phyloP scores from a whole-genome alignment of 2,113 vertebrate species.

The Mystacornis crossleyi region DNA sequence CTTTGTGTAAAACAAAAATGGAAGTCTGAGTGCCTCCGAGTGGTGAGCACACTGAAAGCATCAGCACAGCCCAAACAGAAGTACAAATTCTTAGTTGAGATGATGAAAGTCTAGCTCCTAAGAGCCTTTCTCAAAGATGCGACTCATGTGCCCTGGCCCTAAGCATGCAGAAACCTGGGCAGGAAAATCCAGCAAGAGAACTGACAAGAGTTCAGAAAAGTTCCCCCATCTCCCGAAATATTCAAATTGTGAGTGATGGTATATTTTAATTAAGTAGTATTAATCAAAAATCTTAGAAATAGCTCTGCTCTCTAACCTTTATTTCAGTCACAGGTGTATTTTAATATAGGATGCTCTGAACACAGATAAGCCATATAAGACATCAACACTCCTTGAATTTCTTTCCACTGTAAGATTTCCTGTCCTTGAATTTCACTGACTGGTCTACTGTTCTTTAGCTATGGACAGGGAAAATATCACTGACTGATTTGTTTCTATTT shows the following conservation, averaged over 20 bases:
- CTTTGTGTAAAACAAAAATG: background rate
- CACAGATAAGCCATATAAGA: background rate
- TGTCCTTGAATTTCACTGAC: background rate
- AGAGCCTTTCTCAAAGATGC: background rate
- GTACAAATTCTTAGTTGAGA: background rate
- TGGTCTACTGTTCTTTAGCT: background rate
- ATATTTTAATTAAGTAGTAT: background rate
- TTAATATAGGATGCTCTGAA: background rate
- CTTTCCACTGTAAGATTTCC: background rate
- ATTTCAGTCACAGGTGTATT: background rate
- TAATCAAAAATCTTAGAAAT: background rate
- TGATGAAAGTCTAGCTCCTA: background rate
- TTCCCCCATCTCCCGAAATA: background rate
- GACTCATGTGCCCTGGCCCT: rapidly evolving
- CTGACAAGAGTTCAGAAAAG: background rate
- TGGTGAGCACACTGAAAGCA: background rate
- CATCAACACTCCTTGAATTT: background rate
- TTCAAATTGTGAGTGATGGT: background rate
- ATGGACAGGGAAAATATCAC: background rate
- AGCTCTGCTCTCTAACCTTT: background rate
- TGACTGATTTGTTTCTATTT: background rate
- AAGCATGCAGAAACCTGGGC: background rate
- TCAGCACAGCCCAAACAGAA: background rate
- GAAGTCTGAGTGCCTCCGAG: background rate
- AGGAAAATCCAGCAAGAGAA: background rate